Evolutionary conservation across 2,113 vertebrate genomes (phyloP), one percentile per base, ranked within the genome.

Genomic region (Halichoerus grypus): DNA sequence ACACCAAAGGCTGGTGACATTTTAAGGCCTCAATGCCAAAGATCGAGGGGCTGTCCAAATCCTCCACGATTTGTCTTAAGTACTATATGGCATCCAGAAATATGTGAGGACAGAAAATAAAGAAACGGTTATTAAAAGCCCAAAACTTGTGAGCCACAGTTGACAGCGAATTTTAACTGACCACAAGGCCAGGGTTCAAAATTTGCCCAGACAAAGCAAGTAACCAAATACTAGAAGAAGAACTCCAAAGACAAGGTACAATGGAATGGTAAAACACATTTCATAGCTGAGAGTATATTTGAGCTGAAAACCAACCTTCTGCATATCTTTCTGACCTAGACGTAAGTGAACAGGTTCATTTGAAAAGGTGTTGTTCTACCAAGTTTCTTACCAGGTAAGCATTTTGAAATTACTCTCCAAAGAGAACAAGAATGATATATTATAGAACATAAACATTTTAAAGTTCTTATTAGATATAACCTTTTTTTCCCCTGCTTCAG

Each of bases 331-430:
- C 55, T 89, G 67, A 81, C 10, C n/a, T 39, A 67, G 10, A 91
- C 5, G 63, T 86, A 94, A 69, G 80, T 33, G 9, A 82, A 49
- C 6, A 90, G n/a, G 1, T 77, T 80, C 36, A 55, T 82, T 90
- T 63, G 22, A 93, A 84, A 97, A 80, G 16, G 15, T 82, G 22
- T 57, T 71, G 7, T 83, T 72, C 31, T 63, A 28, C 57, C n/a
- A 71, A 77, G 51, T 93, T 91, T 88, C 85, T 94, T 79, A 88
- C 3, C 21, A 74, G 7, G 12, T 93, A 36, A 83, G 51, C n/a
- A 91, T 96, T 80, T 94, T 91, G 24, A 93, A 89, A 87, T 76
- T 87, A 15, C 21, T 93, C 26, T 95, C 67, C 31, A 84, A 83
- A 89, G 65, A 91, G 21, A 95, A 6, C 21, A 84, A 86, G 51